Percentiles rank a stretch among this genome's conserved stretches.
phyloP scores from a whole-genome alignment of 2,113 vertebrate genomes.

The Myiagra hebetior region DNA sequence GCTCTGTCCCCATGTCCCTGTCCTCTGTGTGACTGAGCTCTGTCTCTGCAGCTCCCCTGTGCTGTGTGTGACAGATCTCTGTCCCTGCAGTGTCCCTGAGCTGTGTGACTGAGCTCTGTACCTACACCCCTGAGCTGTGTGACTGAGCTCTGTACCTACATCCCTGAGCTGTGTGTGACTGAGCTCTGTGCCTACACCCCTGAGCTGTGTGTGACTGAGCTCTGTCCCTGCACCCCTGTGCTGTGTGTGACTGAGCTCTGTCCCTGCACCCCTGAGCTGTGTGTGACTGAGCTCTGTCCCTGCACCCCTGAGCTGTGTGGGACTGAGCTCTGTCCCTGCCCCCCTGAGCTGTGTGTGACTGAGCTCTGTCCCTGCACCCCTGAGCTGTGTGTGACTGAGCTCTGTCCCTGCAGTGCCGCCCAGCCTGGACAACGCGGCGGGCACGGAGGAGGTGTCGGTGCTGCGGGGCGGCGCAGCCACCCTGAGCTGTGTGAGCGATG shows the following conservation, averaged over 20 bases:
- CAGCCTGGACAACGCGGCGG: constrained; percentile 81
- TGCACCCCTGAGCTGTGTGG: fast-evolving
- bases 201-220: neutral
- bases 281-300: neutral
- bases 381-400: neutral
- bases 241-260: neutral
- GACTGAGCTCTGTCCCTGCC: neutral
- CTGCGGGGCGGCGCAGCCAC: constrained; percentile 75
- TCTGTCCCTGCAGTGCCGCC: constrained; percentile 79
- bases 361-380: neutral
- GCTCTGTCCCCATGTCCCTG: neutral
- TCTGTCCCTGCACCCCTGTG: neutral
- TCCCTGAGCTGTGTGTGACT: neutral
- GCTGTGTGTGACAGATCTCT: neutral
- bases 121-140: neutral
- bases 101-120: no score
- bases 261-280: fast-evolving
- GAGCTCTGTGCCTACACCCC: neutral
- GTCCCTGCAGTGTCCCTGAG: no score
- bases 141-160: neutral
- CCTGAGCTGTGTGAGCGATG: constrained; percentile 82
- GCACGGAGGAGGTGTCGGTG: constrained; percentile 83
- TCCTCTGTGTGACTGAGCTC: fast-evolving
- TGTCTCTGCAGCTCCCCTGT: no score
- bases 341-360: neutral